Evolutionary conservation across 2,797 vertebrate species (phyloP).

Genomic region (Cyprinella venusta): DNA sequence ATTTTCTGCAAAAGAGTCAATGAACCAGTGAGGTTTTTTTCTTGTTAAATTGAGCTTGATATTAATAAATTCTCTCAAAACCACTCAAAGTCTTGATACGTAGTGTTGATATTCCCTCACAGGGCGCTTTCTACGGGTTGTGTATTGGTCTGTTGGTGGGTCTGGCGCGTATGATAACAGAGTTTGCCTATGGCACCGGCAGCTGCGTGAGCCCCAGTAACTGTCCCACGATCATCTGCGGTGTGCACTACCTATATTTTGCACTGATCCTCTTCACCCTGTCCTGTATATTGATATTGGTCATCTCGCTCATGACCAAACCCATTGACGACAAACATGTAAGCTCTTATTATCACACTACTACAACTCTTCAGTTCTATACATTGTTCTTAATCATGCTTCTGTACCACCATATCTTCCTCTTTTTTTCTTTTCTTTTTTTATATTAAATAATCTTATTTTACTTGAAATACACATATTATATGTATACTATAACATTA

Average conservation of each 20-base stretch:
- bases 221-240: constrained; percentile 92
- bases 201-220: constrained; percentile 83
- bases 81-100: neutral
- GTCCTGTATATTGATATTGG: constrained; percentile 75
- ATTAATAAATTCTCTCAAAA: neutral
- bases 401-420: neutral
- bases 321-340: constrained; percentile 93
- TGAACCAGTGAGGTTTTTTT: constrained; percentile 45
- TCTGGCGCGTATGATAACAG: constrained; percentile 87
- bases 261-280: constrained; percentile 86
- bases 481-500: neutral
- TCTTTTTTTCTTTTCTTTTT: neutral
- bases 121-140: constrained; percentile 95
- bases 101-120: constrained; percentile 40
- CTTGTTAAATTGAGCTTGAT: neutral
- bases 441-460: neutral
- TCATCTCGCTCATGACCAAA: constrained; percentile 87
- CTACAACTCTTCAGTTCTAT: neutral
- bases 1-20: constrained; percentile 60
- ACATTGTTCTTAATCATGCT: neutral
- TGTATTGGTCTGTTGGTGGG: constrained; percentile 83
- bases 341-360: constrained; percentile 65
- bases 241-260: constrained; percentile 96
- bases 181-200: constrained; percentile 90
- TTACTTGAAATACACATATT: neutral